phyloP scores from a whole-genome alignment of 2,888 invertebrate species.

The Tachina grossa region DNA sequence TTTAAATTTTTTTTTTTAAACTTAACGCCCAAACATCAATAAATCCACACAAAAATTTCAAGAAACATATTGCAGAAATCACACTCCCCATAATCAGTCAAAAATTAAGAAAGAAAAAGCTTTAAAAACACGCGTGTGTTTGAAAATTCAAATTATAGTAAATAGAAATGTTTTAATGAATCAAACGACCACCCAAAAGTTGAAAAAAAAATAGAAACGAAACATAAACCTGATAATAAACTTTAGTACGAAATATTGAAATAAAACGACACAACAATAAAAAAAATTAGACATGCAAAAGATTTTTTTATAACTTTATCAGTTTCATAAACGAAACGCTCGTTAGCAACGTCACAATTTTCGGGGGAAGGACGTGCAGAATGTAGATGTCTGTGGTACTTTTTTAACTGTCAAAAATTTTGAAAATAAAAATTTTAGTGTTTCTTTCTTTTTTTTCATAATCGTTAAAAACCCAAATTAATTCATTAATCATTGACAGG shows the following conservation, averaged over 20 bases:
- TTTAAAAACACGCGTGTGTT: not conserved
- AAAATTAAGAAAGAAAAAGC: not conserved
- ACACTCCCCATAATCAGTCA: constrained; percentile 39
- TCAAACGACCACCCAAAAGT: constrained; percentile 64
- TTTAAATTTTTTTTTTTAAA: constrained; percentile 37
- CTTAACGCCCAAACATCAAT: constrained; percentile 65
- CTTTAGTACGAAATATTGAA: constrained; percentile 35
- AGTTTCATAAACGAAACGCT: constrained; percentile 45
- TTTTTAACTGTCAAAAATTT: constrained; percentile 63
- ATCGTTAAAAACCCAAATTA: constrained; percentile 61
- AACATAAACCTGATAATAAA: constrained; percentile 18
- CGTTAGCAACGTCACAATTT: constrained; percentile 19
- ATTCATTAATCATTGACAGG: constrained; percentile 71
- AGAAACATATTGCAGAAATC: constrained; percentile 22
- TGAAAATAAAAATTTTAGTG: constrained; percentile 17
- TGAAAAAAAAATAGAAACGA: constrained; percentile 7
- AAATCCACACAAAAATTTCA: constrained; percentile 16
- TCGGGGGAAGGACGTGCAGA: not conserved
- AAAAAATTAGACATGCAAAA: constrained; percentile 66
- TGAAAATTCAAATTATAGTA: constrained; percentile 54
- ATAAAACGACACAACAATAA: not conserved
- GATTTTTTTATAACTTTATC: constrained; percentile 67
- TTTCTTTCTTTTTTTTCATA: constrained; percentile 17
- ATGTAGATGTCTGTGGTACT: constrained; percentile 42
- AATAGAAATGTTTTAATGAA: constrained; percentile 64